Base-by-base conservation (phyloP, 2,888 invertebrate genomes). In the Acrocera orbiculus region DNA sequence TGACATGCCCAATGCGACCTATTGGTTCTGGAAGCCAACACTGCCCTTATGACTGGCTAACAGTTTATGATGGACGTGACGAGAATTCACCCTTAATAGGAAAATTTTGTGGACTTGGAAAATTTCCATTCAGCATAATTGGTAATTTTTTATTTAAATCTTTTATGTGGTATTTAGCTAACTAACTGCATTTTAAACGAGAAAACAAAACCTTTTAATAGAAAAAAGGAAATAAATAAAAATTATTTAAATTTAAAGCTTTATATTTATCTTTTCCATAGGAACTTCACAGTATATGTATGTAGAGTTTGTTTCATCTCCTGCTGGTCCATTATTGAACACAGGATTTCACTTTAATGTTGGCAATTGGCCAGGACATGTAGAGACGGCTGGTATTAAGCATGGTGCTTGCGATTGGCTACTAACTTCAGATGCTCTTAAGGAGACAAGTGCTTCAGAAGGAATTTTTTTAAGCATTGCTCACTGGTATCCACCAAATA, bases 281-380 rank as follows among this genome's bases (percentile, higher is more conserved):
- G 60, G 89, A 9, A 89, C 89, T 28, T 85, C 86, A 14, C 80
- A 81, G 47, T 82, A 85, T 50, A 66, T 86, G 45, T 85, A 82
- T 52, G 85, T 86, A 34, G 86, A 86, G 55, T 87, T 87, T 52
- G 79, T 86, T 42, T 83, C 83, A 25, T 85, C 86, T 4, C 79
- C 83, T 23, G 86, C 86, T 45, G 86, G 87, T 26, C 89, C 89
- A 0, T 64, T 90, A 14, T 66, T 89, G 31, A 89, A 89, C 56
- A 89, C 87, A 0, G 90, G 89, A 5, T 90, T 90, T 56, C 89
- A 89, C 61, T 89, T 90, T 64, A 89, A 89, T 62, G 89, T 89
- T 32, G 87, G 87, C 43, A 86, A 85, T 59, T 87, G 86, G 86
- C 87, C 87, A 0, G 87, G 87, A 1, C 85, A 86, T 58, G 85